These are phyloP conservation scores for Trachurus trachurus DNA, from an alignment of 2,797 vertebrate species.

Conservation along the genomic window DNA sequence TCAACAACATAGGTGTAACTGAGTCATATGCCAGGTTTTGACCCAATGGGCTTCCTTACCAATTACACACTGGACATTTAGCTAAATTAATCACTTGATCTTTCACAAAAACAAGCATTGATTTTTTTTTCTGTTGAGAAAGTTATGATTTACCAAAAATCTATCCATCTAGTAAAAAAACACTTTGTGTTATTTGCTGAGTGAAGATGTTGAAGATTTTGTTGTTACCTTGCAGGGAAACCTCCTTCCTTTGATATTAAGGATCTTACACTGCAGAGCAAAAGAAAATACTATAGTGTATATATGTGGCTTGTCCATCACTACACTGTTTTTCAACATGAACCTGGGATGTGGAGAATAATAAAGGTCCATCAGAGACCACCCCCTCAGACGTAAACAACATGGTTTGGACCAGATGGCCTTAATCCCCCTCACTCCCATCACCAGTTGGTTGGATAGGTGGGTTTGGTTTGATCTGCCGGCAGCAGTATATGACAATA, in stretches of 20 bases:
- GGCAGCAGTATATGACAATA: constrained; percentile 35
- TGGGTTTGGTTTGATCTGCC: constrained; percentile 21
- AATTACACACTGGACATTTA: too few species aligned
- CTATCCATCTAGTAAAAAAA: too few species aligned
- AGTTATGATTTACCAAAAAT: too few species aligned
- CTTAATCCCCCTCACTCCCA: constrained; percentile 39
- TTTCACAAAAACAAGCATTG: too few species aligned
- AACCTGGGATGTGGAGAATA: not conserved
- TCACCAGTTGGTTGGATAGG: not conserved
- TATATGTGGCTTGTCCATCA: not conserved
- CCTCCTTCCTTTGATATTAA: not conserved
- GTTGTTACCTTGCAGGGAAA: not conserved
- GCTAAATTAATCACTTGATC: too few species aligned
- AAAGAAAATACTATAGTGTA: not conserved
- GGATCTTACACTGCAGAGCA: not conserved
- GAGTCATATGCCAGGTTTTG: too few species aligned
- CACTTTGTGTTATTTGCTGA: too few species aligned
- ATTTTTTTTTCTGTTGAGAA: too few species aligned
- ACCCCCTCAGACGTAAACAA: constrained; percentile 4
- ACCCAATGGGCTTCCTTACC: too few species aligned
- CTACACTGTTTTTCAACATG: not conserved
- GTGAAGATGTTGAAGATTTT: too few species aligned
- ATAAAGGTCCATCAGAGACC: not conserved
- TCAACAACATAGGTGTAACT: too few species aligned
- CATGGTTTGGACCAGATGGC: constrained; percentile 40